These are phyloP conservation scores for Suncus etruscus DNA, from an alignment of 2,113 vertebrate genomes.

Conservation along the genomic window DNA sequence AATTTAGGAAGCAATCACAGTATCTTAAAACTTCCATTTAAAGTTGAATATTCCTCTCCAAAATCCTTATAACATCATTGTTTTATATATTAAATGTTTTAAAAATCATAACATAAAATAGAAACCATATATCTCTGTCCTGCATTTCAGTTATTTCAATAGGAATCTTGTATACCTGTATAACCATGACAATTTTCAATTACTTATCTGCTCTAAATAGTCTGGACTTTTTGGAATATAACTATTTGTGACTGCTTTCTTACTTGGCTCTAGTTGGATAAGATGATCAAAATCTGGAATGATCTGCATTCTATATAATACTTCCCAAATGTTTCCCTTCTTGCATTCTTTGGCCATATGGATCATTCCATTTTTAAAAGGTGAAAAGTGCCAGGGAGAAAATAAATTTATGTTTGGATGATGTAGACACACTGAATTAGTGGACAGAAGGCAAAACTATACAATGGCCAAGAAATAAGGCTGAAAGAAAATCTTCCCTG, in stretches of 20 bases:
- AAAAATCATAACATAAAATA: slow-evolving; percentile 25
- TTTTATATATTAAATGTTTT: slow-evolving; percentile 11
- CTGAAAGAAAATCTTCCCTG: slow-evolving; percentile 42
- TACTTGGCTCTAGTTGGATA: slow-evolving; percentile 58
- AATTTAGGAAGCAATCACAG: neutral
- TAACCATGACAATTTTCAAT: slow-evolving; percentile 43
- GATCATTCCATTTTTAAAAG: slow-evolving; percentile 69
- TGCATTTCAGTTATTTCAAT: slow-evolving; percentile 8
- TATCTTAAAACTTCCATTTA: slow-evolving; percentile 19
- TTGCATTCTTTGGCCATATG: slow-evolving; percentile 73
- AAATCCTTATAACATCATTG: neutral
- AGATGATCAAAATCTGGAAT: slow-evolving; percentile 63
- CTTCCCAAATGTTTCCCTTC: slow-evolving; percentile 69
- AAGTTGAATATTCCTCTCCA: neutral
- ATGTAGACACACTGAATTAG: slow-evolving; percentile 37
- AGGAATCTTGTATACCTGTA: neutral
- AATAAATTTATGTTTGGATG: slow-evolving; percentile 45
- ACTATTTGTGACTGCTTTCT: slow-evolving; percentile 43
- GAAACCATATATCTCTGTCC: neutral
- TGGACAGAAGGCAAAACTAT: slow-evolving; percentile 55
- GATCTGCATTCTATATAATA: slow-evolving; percentile 47
- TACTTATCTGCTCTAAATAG: slow-evolving; percentile 47
- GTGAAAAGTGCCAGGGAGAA: slow-evolving; percentile 68
- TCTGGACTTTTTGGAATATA: slow-evolving; percentile 50
- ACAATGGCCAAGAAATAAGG: neutral